Percentiles rank a stretch among this genome's conserved stretches.
Conservation (phyloP, 2,888 invertebrate species). For the Molorchus minor region DNA sequence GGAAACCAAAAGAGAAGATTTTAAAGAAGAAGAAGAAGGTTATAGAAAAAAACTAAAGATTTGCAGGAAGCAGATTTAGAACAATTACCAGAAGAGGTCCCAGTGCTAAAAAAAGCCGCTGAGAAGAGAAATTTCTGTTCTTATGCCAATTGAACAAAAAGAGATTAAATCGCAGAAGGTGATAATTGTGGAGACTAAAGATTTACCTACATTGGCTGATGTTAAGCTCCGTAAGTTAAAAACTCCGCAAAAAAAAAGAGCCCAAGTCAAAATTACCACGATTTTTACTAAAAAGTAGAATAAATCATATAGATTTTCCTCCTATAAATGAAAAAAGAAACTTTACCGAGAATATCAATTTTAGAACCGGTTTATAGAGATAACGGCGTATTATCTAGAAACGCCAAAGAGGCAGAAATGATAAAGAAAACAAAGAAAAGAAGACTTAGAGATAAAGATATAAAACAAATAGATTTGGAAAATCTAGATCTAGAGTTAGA, state of each 20-base stretch:
- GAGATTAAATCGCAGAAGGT: constrained; percentile 70
- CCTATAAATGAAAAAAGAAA: constrained; percentile 54
- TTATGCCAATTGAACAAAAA: constrained; percentile 62
- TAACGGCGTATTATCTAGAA: constrained; percentile 63
- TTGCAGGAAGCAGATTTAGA: constrained; percentile 34
- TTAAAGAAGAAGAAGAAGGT: constrained; percentile 31
- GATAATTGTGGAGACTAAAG: constrained; percentile 67
- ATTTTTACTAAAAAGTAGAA: constrained; percentile 75
- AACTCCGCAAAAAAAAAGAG: constrained; percentile 52
- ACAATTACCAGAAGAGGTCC: constrained; percentile 43
- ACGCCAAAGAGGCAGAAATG: constrained; percentile 63
- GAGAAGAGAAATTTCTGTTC: constrained; percentile 50
- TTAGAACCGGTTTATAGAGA: constrained; percentile 57
- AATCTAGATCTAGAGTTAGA: constrained; percentile 62
- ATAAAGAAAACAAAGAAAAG: constrained; percentile 55
- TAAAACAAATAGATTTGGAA: constrained; percentile 61
- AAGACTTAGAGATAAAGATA: constrained; percentile 59
- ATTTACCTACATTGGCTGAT: constrained; percentile 66
- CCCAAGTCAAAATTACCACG: constrained; percentile 67
- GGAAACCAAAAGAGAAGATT: constrained; percentile 28
- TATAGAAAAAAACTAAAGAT: constrained; percentile 28
- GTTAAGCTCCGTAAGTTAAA: constrained; percentile 69
- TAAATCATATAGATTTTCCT: constrained; percentile 66
- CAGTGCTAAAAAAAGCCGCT: constrained; percentile 43
- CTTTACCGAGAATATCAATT: constrained; percentile 55